Conservation (phyloP, 2,797 vertebrate species). For the Eulemur mongoz region DNA sequence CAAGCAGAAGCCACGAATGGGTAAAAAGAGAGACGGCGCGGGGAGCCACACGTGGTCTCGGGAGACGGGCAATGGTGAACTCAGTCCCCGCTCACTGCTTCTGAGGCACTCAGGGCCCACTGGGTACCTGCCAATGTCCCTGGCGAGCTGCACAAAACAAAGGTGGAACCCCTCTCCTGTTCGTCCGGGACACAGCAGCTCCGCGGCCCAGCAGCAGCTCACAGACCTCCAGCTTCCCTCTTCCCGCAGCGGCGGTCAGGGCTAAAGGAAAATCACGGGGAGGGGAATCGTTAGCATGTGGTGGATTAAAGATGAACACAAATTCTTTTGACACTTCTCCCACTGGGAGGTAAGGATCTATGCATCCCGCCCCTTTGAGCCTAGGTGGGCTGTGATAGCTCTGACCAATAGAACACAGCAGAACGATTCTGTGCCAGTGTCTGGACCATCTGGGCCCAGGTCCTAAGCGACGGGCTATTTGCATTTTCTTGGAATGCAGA, state of each 20-base stretch:
- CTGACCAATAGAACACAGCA: fast-evolving
- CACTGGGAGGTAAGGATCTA: fast-evolving
- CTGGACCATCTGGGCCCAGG: background rate
- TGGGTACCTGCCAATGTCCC: conserved; percentile 96
- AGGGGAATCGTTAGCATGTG: background rate
- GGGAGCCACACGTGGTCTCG: background rate
- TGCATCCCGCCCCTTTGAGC: fast-evolving
- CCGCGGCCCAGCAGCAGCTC: conserved; percentile 89
- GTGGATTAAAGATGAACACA: fast-evolving
- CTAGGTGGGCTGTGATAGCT: background rate
- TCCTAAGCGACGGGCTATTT: background rate
- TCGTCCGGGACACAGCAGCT: conserved; percentile 90
- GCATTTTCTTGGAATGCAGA: background rate
- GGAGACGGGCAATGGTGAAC: background rate
- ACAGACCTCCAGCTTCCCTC: conserved; percentile 96
- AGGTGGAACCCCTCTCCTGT: conserved; percentile 92
- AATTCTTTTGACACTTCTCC: background rate
- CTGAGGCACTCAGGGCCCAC: background rate
- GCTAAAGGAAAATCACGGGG: conserved; percentile 81
- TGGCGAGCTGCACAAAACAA: conserved; percentile 96
- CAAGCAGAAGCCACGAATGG: background rate
- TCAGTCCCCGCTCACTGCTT: background rate
- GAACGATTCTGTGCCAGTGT: fast-evolving
- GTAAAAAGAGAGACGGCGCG: background rate
- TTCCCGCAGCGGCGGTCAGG: conserved; percentile 94